Evolutionary conservation across 2,888 invertebrate species (phyloP), one percentile per base, ranked within the genome.

Genomic region (Frankliniella intonsa): DNA sequence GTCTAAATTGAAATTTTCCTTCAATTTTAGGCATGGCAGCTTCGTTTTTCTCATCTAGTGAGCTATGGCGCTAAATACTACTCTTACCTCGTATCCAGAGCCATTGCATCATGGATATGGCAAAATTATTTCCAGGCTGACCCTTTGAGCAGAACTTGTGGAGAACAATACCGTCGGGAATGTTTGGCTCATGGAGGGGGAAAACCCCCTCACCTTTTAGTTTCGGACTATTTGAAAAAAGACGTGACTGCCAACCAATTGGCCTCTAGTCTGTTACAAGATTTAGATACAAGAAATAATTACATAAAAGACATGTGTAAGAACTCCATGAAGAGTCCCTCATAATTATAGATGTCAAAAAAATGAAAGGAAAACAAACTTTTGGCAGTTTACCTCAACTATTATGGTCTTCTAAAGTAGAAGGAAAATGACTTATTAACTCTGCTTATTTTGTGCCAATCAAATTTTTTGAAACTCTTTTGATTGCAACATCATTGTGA

Each of bases 61-160:
- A 98, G 98, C 1, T 99, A 99, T 88, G 99, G 99, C 69, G 98
- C 98, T 0, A 98, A 98, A 88, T 99, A 99, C 89, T 99, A 99
- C 88, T 95, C 99, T 0, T 99, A 99, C 89, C 90, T 99, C 84
- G 94, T 98, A 86, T 98, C 99, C 0, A 92, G 96, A 86, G 96
- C 97, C 12, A 92, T 98, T 81, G 97, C 98, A 0, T 95, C 96
- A 82, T 93, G 94, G 90, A 95, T 97, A 84, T 99, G 98, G 98
- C 93, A 95, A 87, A 91, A 92, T 27, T 93, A 94, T 87, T 98
- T 99, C 87, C 91, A 93, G 86, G 87, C 88, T 0, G 93, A 95
- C 87, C 97, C 97, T 0, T 92, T 97, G 81, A 91, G 90, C 86
- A 91, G 95, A 8, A 85, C 88, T n/a, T 92, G 93, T 50, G 98